A percentile compares a stretch with the other conserved stretches of the same genome.
Conservation (phyloP, 92 coral and sea anemone species). For the Heliopora coerulea region DNA sequence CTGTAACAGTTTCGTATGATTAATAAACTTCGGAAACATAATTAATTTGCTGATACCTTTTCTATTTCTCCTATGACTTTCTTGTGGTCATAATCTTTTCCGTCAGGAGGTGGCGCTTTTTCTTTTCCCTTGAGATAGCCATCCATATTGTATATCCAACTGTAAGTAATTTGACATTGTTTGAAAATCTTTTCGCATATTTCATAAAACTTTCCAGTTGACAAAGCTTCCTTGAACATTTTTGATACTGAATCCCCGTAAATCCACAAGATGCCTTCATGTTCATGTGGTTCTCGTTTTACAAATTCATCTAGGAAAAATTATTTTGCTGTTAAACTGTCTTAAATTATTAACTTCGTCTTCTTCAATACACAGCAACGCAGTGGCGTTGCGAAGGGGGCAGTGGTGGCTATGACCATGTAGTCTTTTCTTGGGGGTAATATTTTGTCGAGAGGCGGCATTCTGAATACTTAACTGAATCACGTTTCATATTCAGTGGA, state of each 20-base stretch:
- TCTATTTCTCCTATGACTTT: conserved; percentile 75
- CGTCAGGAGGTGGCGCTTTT: conserved; percentile 76
- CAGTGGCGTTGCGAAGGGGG: too few relatives aligned
- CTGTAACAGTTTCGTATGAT: too few relatives aligned
- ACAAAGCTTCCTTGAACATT: conserved; percentile 52
- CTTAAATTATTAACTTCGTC: too few relatives aligned
- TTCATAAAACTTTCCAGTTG: conserved; percentile 58
- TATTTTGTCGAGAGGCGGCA: too few relatives aligned
- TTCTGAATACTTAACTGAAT: too few relatives aligned
- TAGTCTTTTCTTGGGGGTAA: too few relatives aligned
- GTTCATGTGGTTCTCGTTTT: conserved; percentile 21
- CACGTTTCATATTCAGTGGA: too few relatives aligned
- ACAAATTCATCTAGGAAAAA: neutral
- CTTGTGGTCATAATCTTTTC: conserved; percentile 74
- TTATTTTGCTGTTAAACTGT: too few relatives aligned
- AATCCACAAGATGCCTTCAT: conserved; percentile 61
- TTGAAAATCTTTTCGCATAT: conserved; percentile 59
- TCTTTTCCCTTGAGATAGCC: conserved; percentile 81
- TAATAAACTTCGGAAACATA: too few relatives aligned
- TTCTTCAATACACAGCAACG: too few relatives aligned
- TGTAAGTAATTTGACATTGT: conserved; percentile 59
- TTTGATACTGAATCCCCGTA: conserved; percentile 85
- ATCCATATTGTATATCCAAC: conserved; percentile 83
- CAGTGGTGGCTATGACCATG: too few relatives aligned
- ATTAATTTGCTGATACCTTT: conserved; percentile 51